Conservation (phyloP, 2,113 vertebrate genomes). For the Brachionichthys hirsutus region DNA sequence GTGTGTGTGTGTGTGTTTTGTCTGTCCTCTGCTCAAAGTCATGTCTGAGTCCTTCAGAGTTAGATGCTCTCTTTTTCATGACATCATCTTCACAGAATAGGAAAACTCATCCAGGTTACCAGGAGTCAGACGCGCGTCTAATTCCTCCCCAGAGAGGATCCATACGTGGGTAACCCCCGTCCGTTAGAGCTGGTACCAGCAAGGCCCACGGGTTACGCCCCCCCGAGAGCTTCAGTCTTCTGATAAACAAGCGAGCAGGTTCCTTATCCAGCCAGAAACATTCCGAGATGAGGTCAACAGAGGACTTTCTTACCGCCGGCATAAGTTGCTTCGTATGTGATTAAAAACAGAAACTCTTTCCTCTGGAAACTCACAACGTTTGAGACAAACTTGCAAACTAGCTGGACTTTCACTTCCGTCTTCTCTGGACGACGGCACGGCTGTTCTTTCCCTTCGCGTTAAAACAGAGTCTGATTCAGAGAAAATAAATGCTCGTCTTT, state of each 20-base stretch:
- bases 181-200: no score
- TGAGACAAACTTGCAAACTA: neutral
- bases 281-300: neutral
- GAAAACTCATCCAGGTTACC: constrained; percentile 49
- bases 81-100: constrained; percentile 52
- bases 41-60: constrained; percentile 64
- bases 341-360: constrained; percentile 27
- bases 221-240: constrained; percentile 13
- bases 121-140: constrained; percentile 19
- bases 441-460: constrained; percentile 12
- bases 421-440: constrained; percentile 20
- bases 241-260: neutral
- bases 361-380: constrained; percentile 43
- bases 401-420: constrained; percentile 41
- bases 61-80: constrained; percentile 53
- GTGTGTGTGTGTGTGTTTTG: constrained; percentile 25
- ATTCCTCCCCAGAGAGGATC: constrained; percentile 51
- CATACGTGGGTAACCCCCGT: no score
- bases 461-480: constrained; percentile 18
- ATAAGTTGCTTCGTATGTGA: constrained; percentile 1
- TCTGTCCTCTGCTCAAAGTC: constrained; percentile 71
- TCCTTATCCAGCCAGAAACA: constrained; percentile 27
- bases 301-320: constrained; percentile 9
- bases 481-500: no score
- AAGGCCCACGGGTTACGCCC: no score